Conservation (phyloP, 2,888 invertebrate species). For the Strigamia crassipes region DNA sequence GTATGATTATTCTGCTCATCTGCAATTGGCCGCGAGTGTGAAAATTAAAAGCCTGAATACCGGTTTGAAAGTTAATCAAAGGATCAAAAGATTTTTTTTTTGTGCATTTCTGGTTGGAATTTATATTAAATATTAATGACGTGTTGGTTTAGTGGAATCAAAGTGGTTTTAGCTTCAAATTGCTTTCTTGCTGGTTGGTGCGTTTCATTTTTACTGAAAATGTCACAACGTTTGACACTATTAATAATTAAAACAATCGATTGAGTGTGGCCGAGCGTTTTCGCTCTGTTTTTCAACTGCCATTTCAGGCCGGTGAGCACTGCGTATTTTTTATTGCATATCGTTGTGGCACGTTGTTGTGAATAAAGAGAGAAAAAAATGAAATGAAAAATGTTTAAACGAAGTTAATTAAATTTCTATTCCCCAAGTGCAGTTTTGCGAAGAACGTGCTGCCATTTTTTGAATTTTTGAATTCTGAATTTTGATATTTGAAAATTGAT, state of each 20-base stretch:
- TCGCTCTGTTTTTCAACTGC: not conserved
- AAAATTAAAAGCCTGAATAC: no score
- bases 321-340: no score
- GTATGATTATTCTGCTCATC: no score
- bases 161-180: not conserved
- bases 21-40: no score
- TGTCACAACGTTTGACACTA: not conserved
- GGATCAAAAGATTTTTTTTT: no score
- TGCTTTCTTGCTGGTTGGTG: not conserved
- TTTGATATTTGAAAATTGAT: not conserved
- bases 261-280: not conserved
- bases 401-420: not conserved
- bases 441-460: not conserved
- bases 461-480: not conserved
- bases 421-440: not conserved
- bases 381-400: not conserved
- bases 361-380: not conserved
- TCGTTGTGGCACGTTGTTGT: no score
- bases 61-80: no score
- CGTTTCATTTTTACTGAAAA: not conserved
- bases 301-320: not conserved
- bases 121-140: no score
- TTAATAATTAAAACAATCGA: conserved; percentile 1
- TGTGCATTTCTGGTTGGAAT: no score
- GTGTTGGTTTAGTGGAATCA: no score